Percentiles rank a stretch among this genome's conserved stretches.
phyloP scores from a whole-genome alignment of 2,888 invertebrate genomes.

The Drymonia ruficornis region DNA sequence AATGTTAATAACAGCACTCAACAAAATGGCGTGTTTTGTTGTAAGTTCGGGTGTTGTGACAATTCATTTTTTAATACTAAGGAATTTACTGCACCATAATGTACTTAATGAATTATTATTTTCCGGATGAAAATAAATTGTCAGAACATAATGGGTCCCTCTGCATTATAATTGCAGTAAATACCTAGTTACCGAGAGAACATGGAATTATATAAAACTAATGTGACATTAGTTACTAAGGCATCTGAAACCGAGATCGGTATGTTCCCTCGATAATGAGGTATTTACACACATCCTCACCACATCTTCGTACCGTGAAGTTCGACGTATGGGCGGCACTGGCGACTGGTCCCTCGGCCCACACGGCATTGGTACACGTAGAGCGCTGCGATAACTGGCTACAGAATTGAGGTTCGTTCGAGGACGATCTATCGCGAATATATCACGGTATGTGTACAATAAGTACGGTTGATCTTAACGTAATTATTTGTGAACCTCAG shows the following conservation, averaged over 20 bases:
- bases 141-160: constrained; percentile 36
- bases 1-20: constrained; percentile 23
- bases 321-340: constrained; percentile 36
- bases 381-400: constrained; percentile 32
- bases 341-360: constrained; percentile 33
- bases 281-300: constrained; percentile 6
- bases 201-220: neutral
- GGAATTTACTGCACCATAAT: neutral
- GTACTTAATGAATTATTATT: neutral
- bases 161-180: constrained; percentile 14
- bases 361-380: constrained; percentile 50
- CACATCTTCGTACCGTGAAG: constrained; percentile 23
- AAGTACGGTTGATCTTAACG: constrained; percentile 59
- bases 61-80: constrained; percentile 39
- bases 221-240: neutral
- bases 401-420: constrained; percentile 42
- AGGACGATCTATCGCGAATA: constrained; percentile 60
- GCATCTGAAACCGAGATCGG: neutral
- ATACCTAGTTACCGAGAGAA: neutral
- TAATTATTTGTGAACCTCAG: constrained; percentile 87
- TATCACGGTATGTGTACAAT: constrained; percentile 68
- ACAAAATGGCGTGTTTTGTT: constrained; percentile 30
- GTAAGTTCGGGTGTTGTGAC: constrained; percentile 59
- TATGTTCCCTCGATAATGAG: constrained; percentile 1
- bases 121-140: constrained; percentile 36